Evolutionary conservation across 2,888 invertebrate genomes (phyloP), one percentile per base, ranked within the genome.

Genomic region (Papilio protenor): DNA sequence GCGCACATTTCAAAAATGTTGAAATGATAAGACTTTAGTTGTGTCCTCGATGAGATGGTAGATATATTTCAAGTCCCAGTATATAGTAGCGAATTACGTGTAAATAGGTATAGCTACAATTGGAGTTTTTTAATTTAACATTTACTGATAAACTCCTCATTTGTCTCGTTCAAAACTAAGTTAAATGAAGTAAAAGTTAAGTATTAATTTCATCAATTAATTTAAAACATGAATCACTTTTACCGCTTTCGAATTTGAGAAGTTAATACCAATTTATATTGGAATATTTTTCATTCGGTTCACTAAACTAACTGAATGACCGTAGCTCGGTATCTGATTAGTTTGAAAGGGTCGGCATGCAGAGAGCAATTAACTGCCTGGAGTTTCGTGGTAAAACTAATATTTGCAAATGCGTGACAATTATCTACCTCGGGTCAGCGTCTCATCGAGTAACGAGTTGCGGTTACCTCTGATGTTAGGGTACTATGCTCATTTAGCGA

Each of bases 331-430:
- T 75, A 69, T 33, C 61, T 72, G 49, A 77, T 74, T 77, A 70
- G 77, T 74, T 70, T 66, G 55, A 57, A 27, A 59, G 71, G 40
- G 57, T 70, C 27, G 21, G 40, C 49, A 78, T 75, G 55, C 40
- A 49, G 47, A 59, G 57, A 75, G 55, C 70, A 75, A 75, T 61
- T 74, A 75, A 75, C 70, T 77, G 57, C 40, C 64, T 55, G 45
- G 70, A 74, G 33, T 77, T 33, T 47, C 57, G 57, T 52, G 64
- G 71, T 71, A 71, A 64, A 71, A 71, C 61, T 71, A 78, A 78
- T 78, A 78, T 78, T 75, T 78, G 78, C 72, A 55, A 72, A 72
- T 75, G 75, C 66, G 75, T 75, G 66, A 71, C 75, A 64, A 78
- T 78, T 66, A 75, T 75, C 64, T 64, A 71, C 21, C 40, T 21